Base-by-base conservation (phyloP, 1,140 invertebrate genomes). In the Papilio polyxenes region DNA sequence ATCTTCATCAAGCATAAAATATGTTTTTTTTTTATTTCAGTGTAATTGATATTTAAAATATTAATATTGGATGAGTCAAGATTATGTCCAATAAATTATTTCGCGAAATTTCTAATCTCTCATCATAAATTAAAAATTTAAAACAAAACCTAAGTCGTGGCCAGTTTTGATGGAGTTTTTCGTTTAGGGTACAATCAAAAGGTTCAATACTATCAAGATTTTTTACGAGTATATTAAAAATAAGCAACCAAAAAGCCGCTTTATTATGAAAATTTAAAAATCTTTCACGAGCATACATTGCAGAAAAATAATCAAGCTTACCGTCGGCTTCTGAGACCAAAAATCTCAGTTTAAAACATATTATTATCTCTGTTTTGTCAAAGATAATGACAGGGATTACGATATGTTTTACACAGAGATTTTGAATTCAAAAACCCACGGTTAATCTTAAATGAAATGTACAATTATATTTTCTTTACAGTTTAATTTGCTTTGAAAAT, bases 141-240 rank as follows among this genome's bases (percentile, higher is more conserved):
- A 77, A 49, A 48, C 2, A 9, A 75, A 17, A n/a, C 44, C 13
- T 23, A 51, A 53, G 8, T 48, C 20, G n/a, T 75, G 20, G 48
- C 44, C 44, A 8, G 49, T 37, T 77, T 77, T 31, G 48, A 31
- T 77, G 49, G 3, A 51, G 11, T 15, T 20, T 53, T 31, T 31
- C 44, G 13, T 75, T 49, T 2, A 75, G n/a, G 8, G 11, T 20
- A 49, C 13, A 31, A 31, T 31, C 23, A 31, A 31, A 31, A 31
- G 23, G 23, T 31, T 77, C 75, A 77, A 77, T 77, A 77, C 13
- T 77, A 77, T 77, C 75, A 77, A 77, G 75, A 77, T 77, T 23
- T 11, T 37, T 31, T 31, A 31, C 23, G 23, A 31, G 75, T 4
- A 75, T 69, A 31, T 69, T 37, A 69, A 72, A 72, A 72, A 65